phyloP scores from a whole-genome alignment of 2,113 vertebrate species.

The Syngnathus scovelli region DNA sequence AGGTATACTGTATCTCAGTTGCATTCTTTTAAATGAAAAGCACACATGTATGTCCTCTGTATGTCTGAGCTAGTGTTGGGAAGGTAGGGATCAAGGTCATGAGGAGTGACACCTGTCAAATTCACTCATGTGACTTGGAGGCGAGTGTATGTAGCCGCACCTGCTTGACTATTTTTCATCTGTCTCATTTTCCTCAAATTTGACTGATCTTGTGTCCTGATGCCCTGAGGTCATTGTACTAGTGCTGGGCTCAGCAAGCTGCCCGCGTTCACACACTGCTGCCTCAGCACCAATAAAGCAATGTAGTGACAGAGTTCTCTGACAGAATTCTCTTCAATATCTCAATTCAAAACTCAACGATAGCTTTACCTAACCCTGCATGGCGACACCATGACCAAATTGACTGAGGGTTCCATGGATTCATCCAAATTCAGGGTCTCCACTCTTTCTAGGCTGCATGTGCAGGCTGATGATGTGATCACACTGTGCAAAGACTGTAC shows the following conservation, averaged over 20 bases:
- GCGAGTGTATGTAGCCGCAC: constrained; percentile 13
- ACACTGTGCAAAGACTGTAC: too few species aligned
- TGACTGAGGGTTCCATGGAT: too few species aligned
- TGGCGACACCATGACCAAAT: neutral
- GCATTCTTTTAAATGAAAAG: neutral
- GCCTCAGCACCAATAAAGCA: constrained; percentile 71
- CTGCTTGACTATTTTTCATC: constrained; percentile 27
- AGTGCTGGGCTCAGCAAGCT: constrained; percentile 73
- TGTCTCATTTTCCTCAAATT: constrained; percentile 37
- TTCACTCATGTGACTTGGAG: constrained; percentile 23
- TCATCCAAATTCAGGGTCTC: too few species aligned
- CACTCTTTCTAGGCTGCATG: too few species aligned
- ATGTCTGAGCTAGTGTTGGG: constrained; percentile 8
- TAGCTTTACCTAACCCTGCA: constrained; percentile 49
- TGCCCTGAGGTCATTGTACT: constrained; percentile 66
- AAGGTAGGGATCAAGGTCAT: constrained; percentile 10
- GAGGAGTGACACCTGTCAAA: constrained; percentile 56
- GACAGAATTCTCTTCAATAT: constrained; percentile 59
- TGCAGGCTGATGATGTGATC: too few species aligned
- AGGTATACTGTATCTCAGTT: neutral
- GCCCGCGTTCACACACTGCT: constrained; percentile 67
- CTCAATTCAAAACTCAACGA: constrained; percentile 52
- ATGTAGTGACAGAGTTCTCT: constrained; percentile 56
- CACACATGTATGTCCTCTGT: constrained; percentile 3
- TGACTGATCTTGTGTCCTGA: constrained; percentile 45